A percentile compares a stretch with the other conserved stretches of the same genome.
Conservation (phyloP, 2,888 invertebrate genomes). For the Volucella zonaria region DNA sequence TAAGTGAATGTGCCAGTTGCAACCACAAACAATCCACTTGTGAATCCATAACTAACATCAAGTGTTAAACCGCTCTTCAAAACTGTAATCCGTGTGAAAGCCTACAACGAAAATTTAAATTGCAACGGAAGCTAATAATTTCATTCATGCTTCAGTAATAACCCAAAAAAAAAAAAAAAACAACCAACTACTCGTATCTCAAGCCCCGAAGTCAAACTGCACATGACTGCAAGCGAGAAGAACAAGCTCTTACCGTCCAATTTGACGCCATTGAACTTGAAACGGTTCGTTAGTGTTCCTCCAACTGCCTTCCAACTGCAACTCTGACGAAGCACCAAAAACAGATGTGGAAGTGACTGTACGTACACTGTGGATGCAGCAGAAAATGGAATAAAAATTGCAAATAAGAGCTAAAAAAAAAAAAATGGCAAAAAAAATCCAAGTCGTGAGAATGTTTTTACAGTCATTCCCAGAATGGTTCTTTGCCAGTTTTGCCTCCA, state of each 20-base stretch:
- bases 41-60: no score
- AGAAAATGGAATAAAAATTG: background rate
- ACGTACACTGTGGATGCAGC: background rate
- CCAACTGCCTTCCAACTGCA: constrained; percentile 24
- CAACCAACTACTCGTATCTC: no score
- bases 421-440: constrained; percentile 14
- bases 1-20: no score
- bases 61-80: background rate
- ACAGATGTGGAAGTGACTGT: constrained; percentile 56
- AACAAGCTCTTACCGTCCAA: constrained; percentile 22
- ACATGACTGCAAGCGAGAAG: constrained; percentile 2
- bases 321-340: constrained; percentile 43
- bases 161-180: background rate
- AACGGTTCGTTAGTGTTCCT: constrained; percentile 28
- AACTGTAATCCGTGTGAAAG: constrained; percentile 1
- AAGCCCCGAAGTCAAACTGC: constrained; percentile 25
- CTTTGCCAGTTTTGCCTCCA: constrained; percentile 27
- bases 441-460: constrained; percentile 68
- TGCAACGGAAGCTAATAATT: constrained; percentile 57
- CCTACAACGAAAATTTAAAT: background rate
- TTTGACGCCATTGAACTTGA: constrained; percentile 70
- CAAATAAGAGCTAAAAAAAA: background rate
- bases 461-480: constrained; percentile 51
- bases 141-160: constrained; percentile 28
- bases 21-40: no score